Base-by-base conservation (phyloP, 2,888 invertebrate species). In the Aproaerema taeniolella region DNA sequence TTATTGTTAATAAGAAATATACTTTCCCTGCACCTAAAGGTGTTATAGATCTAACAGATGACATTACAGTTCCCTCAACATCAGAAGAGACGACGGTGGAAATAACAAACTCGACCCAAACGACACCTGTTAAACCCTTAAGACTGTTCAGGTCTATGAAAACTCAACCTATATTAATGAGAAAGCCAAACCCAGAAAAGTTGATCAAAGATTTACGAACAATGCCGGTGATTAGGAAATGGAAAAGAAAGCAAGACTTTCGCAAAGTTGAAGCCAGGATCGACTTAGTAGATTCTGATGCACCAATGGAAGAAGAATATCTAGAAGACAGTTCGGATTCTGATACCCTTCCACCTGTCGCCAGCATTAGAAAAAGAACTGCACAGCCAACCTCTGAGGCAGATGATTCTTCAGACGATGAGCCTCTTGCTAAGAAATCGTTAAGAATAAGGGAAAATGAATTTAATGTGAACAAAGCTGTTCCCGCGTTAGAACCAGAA, bases 31-130 rank as follows among this genome's bases (percentile, higher is more conserved):
- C 13, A 26, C n/a, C 12, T 49, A 14, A 43, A 11, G 33, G 49
- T 5, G 54, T 72, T 1, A 74, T 81, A 8, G 82, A 83, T 50
- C 60, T 83, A 35, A 83, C 79, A 9, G 68, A 73, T 16, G 79
- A 80, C 5, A 45, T 47, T 8, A 59, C 57, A 37, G n/a, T n/a
- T n/a, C n/a, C n/a, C n/a, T n/a, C n/a, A n/a, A n/a, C n/a, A n/a
- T 17, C 9, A 37, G 38, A 7, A 26, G 33, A 7, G n/a, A 37
- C n/a, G 24, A 29, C 30, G 39, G 7, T 20, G 4, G 4, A 4
- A 20, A 20, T 4, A 7, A 4, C 7, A 20, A 20, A 7, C 20
- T 7, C 20, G 4, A 20, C 5, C 20, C 4, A 20, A 20, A 4
- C 20, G 7, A 20, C 20, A 6, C 20, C 20, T 20, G 20, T 20